Conservation (phyloP, 2,797 vertebrate genomes). For the Diplodus sargus region DNA sequence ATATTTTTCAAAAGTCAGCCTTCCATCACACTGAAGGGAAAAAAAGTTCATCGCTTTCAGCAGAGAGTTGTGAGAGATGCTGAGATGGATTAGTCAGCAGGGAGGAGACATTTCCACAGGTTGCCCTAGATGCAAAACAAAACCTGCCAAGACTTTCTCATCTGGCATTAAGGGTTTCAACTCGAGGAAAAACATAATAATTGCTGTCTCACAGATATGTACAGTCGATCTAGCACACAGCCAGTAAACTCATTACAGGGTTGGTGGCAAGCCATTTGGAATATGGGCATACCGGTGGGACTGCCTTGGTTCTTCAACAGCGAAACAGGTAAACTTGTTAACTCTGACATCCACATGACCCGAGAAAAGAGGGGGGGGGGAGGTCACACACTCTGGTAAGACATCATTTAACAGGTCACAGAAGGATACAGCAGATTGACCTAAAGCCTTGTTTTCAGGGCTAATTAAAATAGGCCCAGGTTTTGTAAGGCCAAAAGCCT, state of each 20-base stretch:
- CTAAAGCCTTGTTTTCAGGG: constrained; percentile 44
- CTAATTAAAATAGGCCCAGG: constrained; percentile 59
- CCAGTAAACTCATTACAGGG: constrained; percentile 44
- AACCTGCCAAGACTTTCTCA: constrained; percentile 34
- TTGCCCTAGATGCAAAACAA: constrained; percentile 48
- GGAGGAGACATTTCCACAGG: constrained; percentile 59
- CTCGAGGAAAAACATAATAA: constrained; percentile 37
- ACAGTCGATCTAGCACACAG: constrained; percentile 38
- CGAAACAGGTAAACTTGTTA: constrained; percentile 52
- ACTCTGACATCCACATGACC: constrained; percentile 50
- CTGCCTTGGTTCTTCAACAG: constrained; percentile 37
- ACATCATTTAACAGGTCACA: constrained; percentile 22
- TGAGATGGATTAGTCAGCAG: constrained; percentile 50
- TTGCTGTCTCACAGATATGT: constrained; percentile 15
- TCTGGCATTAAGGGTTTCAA: constrained; percentile 16
- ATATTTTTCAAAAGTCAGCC: constrained; percentile 64
- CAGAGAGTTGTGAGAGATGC: constrained; percentile 29
- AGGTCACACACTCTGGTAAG: neutral
- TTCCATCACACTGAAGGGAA: constrained; percentile 40
- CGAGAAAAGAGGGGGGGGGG: neutral
- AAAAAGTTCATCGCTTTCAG: constrained; percentile 42
- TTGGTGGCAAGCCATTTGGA: constrained; percentile 18
- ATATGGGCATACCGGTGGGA: constrained; percentile 17
- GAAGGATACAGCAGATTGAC: constrained; percentile 27
- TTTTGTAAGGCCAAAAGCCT: constrained; percentile 43